These are phyloP conservation scores for Phortica magna DNA, from an alignment of 2,888 invertebrate species.

Conservation along the genomic window DNA sequence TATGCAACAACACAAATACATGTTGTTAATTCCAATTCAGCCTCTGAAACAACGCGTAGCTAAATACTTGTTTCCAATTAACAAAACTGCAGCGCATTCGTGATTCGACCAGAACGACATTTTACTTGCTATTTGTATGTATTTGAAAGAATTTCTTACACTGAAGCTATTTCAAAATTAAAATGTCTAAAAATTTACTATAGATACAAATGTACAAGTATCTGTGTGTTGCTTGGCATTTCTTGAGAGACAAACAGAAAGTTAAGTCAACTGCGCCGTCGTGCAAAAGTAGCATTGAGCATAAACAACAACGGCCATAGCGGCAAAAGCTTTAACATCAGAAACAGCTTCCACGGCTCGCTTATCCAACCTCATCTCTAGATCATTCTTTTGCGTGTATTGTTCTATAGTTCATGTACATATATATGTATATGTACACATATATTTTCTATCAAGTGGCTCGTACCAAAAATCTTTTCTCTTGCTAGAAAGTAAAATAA, in stretches of 20 bases:
- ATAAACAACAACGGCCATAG: constrained; percentile 2
- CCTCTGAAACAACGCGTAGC: too few relatives aligned
- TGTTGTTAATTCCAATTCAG: too few relatives aligned
- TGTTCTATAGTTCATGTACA: not conserved
- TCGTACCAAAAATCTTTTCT: constrained; percentile 2
- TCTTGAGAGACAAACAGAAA: constrained; percentile 49
- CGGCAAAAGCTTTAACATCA: too few relatives aligned
- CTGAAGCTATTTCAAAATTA: constrained; percentile 58
- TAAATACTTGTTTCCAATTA: too few relatives aligned
- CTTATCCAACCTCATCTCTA: constrained; percentile 14
- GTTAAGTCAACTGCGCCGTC: constrained; percentile 1
- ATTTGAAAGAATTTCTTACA: constrained; percentile 38
- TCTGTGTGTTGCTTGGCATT: constrained; percentile 35
- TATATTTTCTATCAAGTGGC: not conserved
- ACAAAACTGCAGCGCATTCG: too few relatives aligned
- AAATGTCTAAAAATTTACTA: constrained; percentile 63
- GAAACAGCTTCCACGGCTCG: not conserved
- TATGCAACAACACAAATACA: too few relatives aligned
- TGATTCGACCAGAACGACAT: not conserved
- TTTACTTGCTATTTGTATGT: not conserved
- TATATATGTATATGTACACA: not conserved
- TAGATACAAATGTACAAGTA: constrained; percentile 19
- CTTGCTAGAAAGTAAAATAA: constrained; percentile 18
- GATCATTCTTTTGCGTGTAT: constrained; percentile 15
- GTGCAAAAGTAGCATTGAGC: not conserved